Base-by-base conservation (phyloP, 2,888 invertebrate species). In the Eretmocerus hayati region DNA sequence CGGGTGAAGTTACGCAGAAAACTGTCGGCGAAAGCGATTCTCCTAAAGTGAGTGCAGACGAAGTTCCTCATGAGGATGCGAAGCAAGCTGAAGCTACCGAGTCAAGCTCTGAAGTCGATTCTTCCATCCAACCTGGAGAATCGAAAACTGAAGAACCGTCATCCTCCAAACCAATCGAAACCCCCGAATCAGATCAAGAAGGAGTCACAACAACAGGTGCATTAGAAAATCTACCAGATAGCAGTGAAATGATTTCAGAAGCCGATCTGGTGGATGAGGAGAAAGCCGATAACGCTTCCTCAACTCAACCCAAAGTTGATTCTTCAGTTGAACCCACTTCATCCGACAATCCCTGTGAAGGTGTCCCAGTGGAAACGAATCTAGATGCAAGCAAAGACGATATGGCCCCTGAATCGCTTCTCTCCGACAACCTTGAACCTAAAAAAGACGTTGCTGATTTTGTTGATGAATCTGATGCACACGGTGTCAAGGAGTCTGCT, bases 81-180 rank as follows among this genome's bases (percentile, higher is more conserved):
- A 26, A 52, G 11, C 69, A 71, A 49, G 62, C 63, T 2, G 63
- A 62, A 20, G 58, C 63, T 21, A 63, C 61, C 32, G 51, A 56
- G 36, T 39, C 41, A 11, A 38, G 54, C 11, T 53, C 40, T 13
- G 42, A 59, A 26, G 32, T 38, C 42, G 46, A 55, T n/a, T n/a
- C n/a, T n/a, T n/a, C n/a, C n/a, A n/a, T n/a, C n/a, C 56, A 47
- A 44, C 53, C 56, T 8, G 54, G 16, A 55, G 53, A 30, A 23
- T 9, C 51, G 11, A 43, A 23, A 35, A 9, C 31, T 8, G 42
- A 4, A 41, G 50, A 42, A 22, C 40, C 31, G 16, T 42, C 35
- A 21, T 9, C 39, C 5, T n/a, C 2, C 6, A 45, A 52, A 15
- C 20, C 44, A 15, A 35, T 37, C 15, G 36, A 35, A 38, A 26